A percentile compares a stretch with the other conserved stretches of the same genome.
phyloP scores from a whole-genome alignment of 2,888 invertebrate genomes.

The Tetranychus truncatus region DNA sequence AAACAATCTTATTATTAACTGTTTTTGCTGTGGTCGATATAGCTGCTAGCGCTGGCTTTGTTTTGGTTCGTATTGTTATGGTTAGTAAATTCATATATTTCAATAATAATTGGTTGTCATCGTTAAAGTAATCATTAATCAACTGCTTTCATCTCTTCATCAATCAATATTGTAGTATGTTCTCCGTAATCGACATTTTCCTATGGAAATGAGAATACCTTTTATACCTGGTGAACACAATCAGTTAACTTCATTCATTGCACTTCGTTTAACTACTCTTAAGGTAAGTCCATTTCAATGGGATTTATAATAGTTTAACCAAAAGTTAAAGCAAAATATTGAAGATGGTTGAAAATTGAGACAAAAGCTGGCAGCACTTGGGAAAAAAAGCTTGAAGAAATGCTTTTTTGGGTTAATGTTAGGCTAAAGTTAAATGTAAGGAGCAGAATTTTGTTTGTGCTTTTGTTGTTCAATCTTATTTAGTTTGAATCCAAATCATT shows the following conservation, averaged over 20 bases:
- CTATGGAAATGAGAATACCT: constrained; percentile 2
- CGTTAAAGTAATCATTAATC: neutral
- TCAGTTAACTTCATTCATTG: constrained; percentile 3
- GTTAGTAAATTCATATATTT: neutral
- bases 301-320: too few species aligned
- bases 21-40: constrained; percentile 28
- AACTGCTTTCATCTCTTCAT: neutral
- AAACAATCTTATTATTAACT: constrained; percentile 26
- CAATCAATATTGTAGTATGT: constrained; percentile 12
- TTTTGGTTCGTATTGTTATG: constrained; percentile 27
- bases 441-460: too few species aligned
- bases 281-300: neutral
- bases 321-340: too few species aligned
- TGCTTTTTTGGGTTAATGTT: too few species aligned
- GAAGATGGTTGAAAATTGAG: too few species aligned
- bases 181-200: neutral
- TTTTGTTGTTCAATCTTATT: too few species aligned
- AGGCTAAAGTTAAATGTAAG: too few species aligned
- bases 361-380: too few species aligned
- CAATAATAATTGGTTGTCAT: too few species aligned
- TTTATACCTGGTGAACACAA: neutral
- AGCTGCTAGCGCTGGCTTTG: constrained; percentile 28
- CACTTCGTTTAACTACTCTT: constrained; percentile 3
- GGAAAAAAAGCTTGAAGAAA: too few species aligned
- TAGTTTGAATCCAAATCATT: too few species aligned